Evolutionary conservation across 2,888 invertebrate species (phyloP), one percentile per base, ranked within the genome.

Genomic region (Agonopterix alstromeriana): DNA sequence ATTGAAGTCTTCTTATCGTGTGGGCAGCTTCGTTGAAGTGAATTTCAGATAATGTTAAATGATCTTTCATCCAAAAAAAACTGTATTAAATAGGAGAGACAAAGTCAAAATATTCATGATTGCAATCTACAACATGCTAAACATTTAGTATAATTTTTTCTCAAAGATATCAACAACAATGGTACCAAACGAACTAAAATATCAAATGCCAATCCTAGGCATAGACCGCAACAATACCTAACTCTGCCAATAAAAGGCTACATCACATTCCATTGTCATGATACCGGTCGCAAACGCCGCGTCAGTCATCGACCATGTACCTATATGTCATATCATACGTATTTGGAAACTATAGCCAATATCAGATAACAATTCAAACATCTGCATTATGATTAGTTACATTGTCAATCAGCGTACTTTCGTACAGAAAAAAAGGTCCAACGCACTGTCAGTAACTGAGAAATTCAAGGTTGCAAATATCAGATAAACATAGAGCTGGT

Each of bases 291-390:
- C 67, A 60, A 67, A 69, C 58, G 68, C 58, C 65, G 61, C 74
- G 77, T 79, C 80, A 80, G 67, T 81, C 78, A 77, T 67, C 70
- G 65, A 59, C 57, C 61, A 54, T 27, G 46, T 42, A n/a, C n/a
- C n/a, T n/a, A n/a, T n/a, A 38, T 68, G 70, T 75, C 74, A 66
- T 76, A 27, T 27, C 27, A 27, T 27, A 27, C 5, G 27, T 27
- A 77, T 76, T 71, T 70, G 73, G 66, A 73, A 76, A 77, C 70
- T 66, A 70, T 64, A 67, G 67, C 63, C 70, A 60, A 62, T 80
- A 82, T 84, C 82, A 77, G 83, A 84, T 85, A 82, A 78, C 79
- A 69, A 65, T 72, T 67, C 61, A 65, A 67, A 74, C 79, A 82
- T 80, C 71, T 78, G 82, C 77, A 73, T 71, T 70, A 63, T 65